Conservation (phyloP, 2,113 vertebrate genomes). For the Spheniscus mendiculus region DNA sequence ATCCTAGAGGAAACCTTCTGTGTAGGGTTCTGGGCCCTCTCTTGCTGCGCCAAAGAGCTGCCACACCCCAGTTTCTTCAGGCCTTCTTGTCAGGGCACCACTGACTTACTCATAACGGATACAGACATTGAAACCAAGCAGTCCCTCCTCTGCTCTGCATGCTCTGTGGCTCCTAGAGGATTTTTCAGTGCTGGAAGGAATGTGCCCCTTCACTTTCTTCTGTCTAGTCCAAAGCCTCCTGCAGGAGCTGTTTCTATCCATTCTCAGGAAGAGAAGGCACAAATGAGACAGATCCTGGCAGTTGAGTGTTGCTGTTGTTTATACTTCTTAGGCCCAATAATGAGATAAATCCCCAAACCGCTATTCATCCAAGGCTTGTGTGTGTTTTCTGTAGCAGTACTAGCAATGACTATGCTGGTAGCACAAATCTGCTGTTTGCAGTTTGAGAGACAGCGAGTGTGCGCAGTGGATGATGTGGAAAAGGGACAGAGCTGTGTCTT, state of each 20-base stretch:
- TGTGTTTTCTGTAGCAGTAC: background rate
- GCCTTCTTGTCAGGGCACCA: background rate
- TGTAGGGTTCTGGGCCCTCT: background rate
- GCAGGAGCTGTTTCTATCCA: background rate
- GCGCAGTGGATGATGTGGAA: background rate
- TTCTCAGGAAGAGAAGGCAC: background rate
- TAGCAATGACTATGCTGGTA: background rate
- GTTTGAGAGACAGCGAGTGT: background rate
- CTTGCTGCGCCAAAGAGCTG: background rate
- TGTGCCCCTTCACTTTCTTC: background rate
- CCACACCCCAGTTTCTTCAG: background rate
- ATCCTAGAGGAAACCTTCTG: background rate
- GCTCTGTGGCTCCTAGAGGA: background rate
- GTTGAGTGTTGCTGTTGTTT: background rate
- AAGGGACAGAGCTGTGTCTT: background rate
- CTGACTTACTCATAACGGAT: slow-evolving; percentile 14
- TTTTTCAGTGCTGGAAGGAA: background rate
- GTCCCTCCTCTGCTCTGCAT: background rate
- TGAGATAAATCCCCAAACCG: background rate
- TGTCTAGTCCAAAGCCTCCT: background rate
- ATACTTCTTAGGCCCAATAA: background rate
- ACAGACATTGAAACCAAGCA: background rate
- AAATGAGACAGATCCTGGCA: background rate
- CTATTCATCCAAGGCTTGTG: background rate
- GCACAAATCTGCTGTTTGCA: background rate